Percentiles rank a stretch among this genome's conserved stretches.
Evolutionary conservation across 2,888 invertebrate species (phyloP).

Genomic region (Ennomos quercinarius): DNA sequence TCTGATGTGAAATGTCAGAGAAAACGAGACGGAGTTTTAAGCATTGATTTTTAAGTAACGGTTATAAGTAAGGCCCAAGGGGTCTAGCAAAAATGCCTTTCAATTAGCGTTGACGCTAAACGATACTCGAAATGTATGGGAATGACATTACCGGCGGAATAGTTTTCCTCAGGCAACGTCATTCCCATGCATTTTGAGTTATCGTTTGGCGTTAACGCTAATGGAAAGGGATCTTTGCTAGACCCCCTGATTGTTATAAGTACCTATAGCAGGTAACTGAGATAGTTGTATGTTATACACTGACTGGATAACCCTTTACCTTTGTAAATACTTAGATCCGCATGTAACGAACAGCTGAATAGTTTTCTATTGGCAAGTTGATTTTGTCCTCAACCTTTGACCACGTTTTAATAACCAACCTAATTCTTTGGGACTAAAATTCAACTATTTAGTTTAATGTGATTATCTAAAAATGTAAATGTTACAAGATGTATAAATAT

Average conservation of each 20-base stretch:
- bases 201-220: no score
- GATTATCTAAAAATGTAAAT: slow-evolving; percentile 60
- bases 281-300: slow-evolving; percentile 2
- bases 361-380: slow-evolving; percentile 14
- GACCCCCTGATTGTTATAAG: not conserved
- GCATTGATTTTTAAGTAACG: no score
- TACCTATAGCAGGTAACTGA: not conserved
- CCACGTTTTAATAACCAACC: not conserved
- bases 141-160: no score
- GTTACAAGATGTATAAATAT: slow-evolving; percentile 62
- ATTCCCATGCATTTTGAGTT: no score
- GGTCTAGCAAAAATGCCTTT: no score
- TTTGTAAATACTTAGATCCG: slow-evolving; percentile 18
- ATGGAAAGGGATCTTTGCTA: no score
- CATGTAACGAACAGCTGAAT: not conserved
- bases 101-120: no score
- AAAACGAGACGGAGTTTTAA: no score
- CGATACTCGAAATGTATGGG: no score
- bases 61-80: no score
- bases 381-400: slow-evolving; percentile 10
- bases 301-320: slow-evolving; percentile 8
- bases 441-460: slow-evolving; percentile 51
- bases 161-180: no score
- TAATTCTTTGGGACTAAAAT: not conserved
- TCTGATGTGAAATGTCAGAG: no score